These are phyloP conservation scores for Anarsia innoxiella DNA, from an alignment of 2,888 invertebrate species.

Conservation along the genomic window DNA sequence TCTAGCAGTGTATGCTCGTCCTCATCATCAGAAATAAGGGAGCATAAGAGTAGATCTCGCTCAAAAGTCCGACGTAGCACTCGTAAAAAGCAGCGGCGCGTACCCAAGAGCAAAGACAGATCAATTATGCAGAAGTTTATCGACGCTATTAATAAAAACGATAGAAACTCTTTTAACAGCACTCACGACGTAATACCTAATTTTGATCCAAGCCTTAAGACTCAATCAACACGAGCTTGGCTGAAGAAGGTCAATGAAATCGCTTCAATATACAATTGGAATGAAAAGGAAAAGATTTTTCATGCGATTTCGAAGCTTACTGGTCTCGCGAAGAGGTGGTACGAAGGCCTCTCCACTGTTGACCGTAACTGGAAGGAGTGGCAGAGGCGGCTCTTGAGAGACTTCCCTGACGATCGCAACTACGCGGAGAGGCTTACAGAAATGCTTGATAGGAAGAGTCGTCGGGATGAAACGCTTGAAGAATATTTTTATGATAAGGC, in stretches of 20 bases:
- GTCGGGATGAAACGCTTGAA: not conserved
- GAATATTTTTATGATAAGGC: not conserved
- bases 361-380: not conserved
- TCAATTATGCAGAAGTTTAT: too few relatives aligned
- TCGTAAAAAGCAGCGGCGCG: too few relatives aligned
- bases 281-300: not conserved
- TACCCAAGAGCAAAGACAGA: too few relatives aligned
- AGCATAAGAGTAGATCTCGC: too few relatives aligned
- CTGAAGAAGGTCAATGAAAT: not conserved
- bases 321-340: not conserved
- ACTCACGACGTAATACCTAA: not conserved
- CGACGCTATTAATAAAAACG: too few relatives aligned
- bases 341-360: not conserved
- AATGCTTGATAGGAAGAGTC: not conserved
- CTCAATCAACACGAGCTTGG: not conserved
- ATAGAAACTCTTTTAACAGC: too few relatives aligned
- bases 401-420: not conserved
- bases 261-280: not conserved
- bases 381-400: not conserved
- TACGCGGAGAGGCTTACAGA: not conserved
- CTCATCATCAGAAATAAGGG: too few relatives aligned
- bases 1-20: too few relatives aligned
- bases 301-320: not conserved
- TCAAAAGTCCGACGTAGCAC: too few relatives aligned
- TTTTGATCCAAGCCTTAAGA: not conserved